phyloP scores from a whole-genome alignment of 2,797 vertebrate species.

The Pantherophis alleghaniensis region DNA sequence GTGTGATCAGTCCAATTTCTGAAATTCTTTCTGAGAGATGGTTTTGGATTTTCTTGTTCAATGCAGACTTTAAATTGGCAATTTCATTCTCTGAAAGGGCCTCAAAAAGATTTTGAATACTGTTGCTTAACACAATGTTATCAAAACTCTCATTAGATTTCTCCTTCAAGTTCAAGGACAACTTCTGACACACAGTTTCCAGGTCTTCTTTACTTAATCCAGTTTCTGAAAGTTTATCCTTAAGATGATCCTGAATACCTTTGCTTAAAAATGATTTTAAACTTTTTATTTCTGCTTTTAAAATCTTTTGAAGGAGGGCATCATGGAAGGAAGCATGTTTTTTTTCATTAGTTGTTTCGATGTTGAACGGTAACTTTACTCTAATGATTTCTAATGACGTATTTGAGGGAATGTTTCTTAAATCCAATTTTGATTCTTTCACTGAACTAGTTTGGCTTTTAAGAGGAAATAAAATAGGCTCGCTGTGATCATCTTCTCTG shows the following conservation, averaged over 20 bases:
- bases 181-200: slow-evolving; percentile 44
- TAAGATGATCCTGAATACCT: slow-evolving; percentile 47
- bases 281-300: slow-evolving; percentile 56
- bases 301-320: slow-evolving; percentile 55
- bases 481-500: not conserved
- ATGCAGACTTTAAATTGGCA: slow-evolving; percentile 55
- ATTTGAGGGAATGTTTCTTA: not conserved
- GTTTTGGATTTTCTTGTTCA: slow-evolving; percentile 58
- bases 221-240: slow-evolving; percentile 59
- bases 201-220: slow-evolving; percentile 54
- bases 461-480: not conserved
- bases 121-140: slow-evolving; percentile 42
- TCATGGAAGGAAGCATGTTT: slow-evolving; percentile 25
- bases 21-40: slow-evolving; percentile 49
- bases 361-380: not conserved
- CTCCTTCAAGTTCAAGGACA: slow-evolving; percentile 43
- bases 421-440: not conserved
- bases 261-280: slow-evolving; percentile 59
- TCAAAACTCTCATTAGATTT: slow-evolving; percentile 42
- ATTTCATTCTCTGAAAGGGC: slow-evolving; percentile 55
- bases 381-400: slow-evolving; percentile 12
- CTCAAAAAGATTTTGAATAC: slow-evolving; percentile 43
- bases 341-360: slow-evolving; percentile 8
- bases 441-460: not conserved
- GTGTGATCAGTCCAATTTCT: slow-evolving; percentile 49